Evolutionary conservation across 2,797 vertebrate species (phyloP), one percentile per base, ranked within the genome.

Genomic region (Dendrocincla tyrannina): DNA sequence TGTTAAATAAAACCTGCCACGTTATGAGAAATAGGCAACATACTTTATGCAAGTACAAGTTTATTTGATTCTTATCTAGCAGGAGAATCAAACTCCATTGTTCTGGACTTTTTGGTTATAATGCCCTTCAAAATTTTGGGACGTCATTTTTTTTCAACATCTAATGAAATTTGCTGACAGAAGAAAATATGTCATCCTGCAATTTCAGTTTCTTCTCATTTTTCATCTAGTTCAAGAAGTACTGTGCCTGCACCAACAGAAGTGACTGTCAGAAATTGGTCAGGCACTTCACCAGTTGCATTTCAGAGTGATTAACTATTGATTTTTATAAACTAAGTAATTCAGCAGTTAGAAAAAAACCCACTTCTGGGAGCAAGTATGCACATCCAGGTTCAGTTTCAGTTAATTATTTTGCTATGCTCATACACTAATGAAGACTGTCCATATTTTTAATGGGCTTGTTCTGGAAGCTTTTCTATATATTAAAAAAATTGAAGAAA

Each of bases 121-220:
- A 55, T 12, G 9, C 5, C 22, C 37, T 74, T 84, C 46, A 81
- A 5, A 59, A 25, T 15, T 52, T 28, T 55, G 18, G 17, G n/a
- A 35, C 5, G 0, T 7, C 13, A 0, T 27, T 69, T 66, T 69
- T 69, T 72, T 69, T 27, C 27, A n/a, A 2, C 11, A 4, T 46
- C 27, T 39, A 27, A 25, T 63, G 16, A 10, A 52, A 50, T 81
- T 53, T 73, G 11, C 49, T 67, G 37, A 4, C 5, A 35, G 55
- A 39, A 35, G 62, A 60, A 64, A 41, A 33, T 22, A 7, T 7
- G 4, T 22, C 85, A 42, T 58, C 25, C 17, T 35, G 47, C 14
- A 17, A 9, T 86, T 75, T 52, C 37, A 20, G 53, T 44, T 49
- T n/a, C n/a, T 80, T 72, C 53, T 52, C 5, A 22, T 70, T 91